A percentile compares a stretch with the other conserved stretches of the same genome.
These are phyloP conservation scores for Caenorhabditis virilis DNA, from an alignment of 2,888 invertebrate species.

Conservation along the genomic window DNA sequence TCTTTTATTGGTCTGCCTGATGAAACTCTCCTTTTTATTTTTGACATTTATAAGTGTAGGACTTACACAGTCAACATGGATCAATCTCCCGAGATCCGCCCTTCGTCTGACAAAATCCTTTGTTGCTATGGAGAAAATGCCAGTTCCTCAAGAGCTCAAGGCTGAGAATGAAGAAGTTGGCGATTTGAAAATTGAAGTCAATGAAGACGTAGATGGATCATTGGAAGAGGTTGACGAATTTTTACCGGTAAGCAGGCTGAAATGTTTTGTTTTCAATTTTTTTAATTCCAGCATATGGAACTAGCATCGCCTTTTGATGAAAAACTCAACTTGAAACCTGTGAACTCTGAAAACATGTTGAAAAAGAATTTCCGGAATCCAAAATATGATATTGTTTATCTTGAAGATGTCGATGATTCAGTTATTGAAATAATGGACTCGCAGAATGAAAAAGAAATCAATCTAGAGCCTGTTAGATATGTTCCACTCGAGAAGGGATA, in stretches of 20 bases:
- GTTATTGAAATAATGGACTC: conserved; percentile 32
- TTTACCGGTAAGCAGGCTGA: too few relatives aligned
- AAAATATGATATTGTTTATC: conserved; percentile 15
- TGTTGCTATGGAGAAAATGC: conserved; percentile 25
- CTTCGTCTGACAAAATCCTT: conserved; percentile 23
- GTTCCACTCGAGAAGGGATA: conserved; percentile 9
- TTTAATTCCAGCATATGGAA: too few relatives aligned
- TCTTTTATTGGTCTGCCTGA: too few relatives aligned
- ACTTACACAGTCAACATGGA: background rate
- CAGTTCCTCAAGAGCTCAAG: conserved; percentile 23
- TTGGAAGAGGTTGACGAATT: background rate
- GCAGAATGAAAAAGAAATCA: conserved; percentile 21
- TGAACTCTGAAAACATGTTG: conserved; percentile 17
- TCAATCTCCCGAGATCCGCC: conserved; percentile 15
- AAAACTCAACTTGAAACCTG: background rate
- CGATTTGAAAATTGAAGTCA: conserved; percentile 25
- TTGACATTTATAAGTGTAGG: too few relatives aligned
- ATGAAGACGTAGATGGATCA: conserved; percentile 1
- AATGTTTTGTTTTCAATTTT: too few relatives aligned
- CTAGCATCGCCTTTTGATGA: too few relatives aligned
- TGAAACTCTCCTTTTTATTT: too few relatives aligned
- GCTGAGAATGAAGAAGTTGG: conserved; percentile 8
- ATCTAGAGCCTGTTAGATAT: conserved; percentile 21
- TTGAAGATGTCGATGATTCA: conserved; percentile 14
- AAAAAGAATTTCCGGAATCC: conserved; percentile 14